Evolutionary conservation across 2,888 invertebrate genomes (phyloP).

Genomic region (Hanleya hanleyi): DNA sequence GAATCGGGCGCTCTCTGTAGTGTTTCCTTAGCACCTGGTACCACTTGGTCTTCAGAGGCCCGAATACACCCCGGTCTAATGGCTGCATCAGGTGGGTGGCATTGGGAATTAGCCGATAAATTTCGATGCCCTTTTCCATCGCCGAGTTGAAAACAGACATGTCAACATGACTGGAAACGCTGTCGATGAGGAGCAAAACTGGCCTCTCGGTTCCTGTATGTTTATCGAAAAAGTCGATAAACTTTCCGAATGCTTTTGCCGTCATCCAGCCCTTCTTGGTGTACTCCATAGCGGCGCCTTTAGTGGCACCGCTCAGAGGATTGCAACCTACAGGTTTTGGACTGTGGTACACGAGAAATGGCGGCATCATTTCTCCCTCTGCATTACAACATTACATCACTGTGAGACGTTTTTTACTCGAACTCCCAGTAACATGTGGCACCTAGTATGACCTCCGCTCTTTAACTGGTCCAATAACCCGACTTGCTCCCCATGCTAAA

Average conservation of each 20-base stretch:
- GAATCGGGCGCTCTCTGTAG: constrained; percentile 34
- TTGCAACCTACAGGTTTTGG: no score
- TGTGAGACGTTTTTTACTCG: no score
- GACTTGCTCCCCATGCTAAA: not conserved
- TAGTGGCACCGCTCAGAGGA: constrained; percentile 26
- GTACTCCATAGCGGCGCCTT: constrained; percentile 26
- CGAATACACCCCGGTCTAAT: constrained; percentile 42
- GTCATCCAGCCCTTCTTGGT: constrained; percentile 40
- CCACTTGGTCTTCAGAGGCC: constrained; percentile 35
- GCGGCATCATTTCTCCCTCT: no score
- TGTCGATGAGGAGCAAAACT: constrained; percentile 30
- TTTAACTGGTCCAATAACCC: no score
- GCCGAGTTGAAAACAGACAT: constrained; percentile 27
- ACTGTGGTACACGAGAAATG: no score
- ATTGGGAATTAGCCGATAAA: constrained; percentile 35
- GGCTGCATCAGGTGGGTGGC: constrained; percentile 44
- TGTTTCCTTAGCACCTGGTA: constrained; percentile 25
- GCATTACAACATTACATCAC: no score
- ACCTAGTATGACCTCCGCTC: no score
- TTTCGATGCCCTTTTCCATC: constrained; percentile 25
- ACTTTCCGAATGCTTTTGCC: constrained; percentile 16
- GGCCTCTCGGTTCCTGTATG: constrained; percentile 31
- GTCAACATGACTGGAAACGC: constrained; percentile 31
- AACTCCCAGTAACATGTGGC: no score
- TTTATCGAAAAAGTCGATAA: constrained; percentile 29